Evolutionary conservation across 2,888 invertebrate genomes (phyloP).

Genomic region (Xestoiulus laeticollis): DNA sequence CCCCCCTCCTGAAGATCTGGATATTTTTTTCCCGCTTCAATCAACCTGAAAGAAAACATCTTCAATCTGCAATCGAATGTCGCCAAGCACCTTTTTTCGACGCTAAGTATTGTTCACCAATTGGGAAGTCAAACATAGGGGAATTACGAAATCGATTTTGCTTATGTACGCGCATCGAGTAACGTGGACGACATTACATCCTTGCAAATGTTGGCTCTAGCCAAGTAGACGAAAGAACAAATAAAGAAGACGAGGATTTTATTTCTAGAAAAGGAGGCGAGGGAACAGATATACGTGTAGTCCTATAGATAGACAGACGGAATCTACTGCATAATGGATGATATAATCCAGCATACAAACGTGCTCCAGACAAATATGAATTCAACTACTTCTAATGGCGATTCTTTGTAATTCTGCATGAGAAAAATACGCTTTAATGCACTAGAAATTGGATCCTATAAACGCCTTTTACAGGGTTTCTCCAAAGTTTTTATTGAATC

Average conservation of each 20-base stretch:
- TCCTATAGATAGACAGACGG: not conserved
- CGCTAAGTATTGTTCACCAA: constrained; percentile 45
- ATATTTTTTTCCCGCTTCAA: not conserved
- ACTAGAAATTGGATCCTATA: not conserved
- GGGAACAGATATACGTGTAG: not conserved
- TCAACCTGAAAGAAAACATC: constrained; percentile 32
- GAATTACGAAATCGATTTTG: constrained; percentile 39
- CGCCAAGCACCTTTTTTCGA: constrained; percentile 33
- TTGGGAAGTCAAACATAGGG: constrained; percentile 44
- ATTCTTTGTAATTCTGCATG: not conserved
- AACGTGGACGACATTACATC: constrained; percentile 1
- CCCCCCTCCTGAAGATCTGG: constrained; percentile 2
- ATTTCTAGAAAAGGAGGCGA: not conserved
- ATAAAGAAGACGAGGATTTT: constrained; percentile 19
- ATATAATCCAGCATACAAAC: not conserved
- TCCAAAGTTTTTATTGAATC: not conserved
- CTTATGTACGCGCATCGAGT: constrained; percentile 19
- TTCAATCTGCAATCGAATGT: constrained; percentile 43
- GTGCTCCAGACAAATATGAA: constrained; percentile 1
- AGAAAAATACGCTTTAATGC: not conserved
- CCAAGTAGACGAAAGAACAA: not conserved
- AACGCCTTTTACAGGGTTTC: not conserved
- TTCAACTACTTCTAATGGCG: not conserved
- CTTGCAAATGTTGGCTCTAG: constrained; percentile 7
- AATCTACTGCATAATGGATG: constrained; percentile 16